Base-by-base conservation (phyloP, 92 coral and sea anemone genomes). In the Plumapathes pennacea region DNA sequence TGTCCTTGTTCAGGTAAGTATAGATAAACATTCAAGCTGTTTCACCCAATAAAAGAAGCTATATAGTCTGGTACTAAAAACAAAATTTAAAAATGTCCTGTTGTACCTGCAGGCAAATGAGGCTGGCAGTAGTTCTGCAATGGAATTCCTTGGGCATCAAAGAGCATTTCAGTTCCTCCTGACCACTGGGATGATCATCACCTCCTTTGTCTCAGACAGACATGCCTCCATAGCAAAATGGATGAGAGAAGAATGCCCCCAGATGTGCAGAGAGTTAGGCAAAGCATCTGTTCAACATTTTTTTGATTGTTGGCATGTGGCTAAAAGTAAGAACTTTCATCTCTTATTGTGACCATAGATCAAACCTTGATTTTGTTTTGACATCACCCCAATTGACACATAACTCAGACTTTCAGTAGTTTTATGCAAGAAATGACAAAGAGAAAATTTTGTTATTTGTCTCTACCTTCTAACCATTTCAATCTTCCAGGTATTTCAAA, bases 51-150 rank as follows among this genome's bases (percentile, higher is more conserved):
- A n/a, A n/a, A n/a, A n/a, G n/a, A n/a, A 28, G 33, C 28, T 26
- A 38, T 32, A 26, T 31, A 28, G 12, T 22, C 44, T 59, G 41
- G 25, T 33, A 34, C 28, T 14, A 18, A 54, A 54, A 9, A 54
- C 62, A 51, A 18, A n/a, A 28, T 54, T 41, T 3, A 19, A 3
- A 14, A 3, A 41, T 41, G 14, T 3, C 23, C 17, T 52, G 17
- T 12, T 52, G 34, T 52, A 6, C 32, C 34, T 25, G 17, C 28
- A 76, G 83, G 83, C 69, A 26, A 76, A 76, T 62, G 65, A 76
- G 41, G 76, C 74, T 45, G 83, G 83, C 26, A 76, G 75, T 18
- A 76, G 83, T 34, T 46, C 83, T 3, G 55, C 47, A 1, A 76
- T 57, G 76, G 83, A 76, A 37, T 50, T 53, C 20, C 45, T 76